Conservation (phyloP, 2,797 vertebrate genomes). For the Jordanella pulchra region DNA sequence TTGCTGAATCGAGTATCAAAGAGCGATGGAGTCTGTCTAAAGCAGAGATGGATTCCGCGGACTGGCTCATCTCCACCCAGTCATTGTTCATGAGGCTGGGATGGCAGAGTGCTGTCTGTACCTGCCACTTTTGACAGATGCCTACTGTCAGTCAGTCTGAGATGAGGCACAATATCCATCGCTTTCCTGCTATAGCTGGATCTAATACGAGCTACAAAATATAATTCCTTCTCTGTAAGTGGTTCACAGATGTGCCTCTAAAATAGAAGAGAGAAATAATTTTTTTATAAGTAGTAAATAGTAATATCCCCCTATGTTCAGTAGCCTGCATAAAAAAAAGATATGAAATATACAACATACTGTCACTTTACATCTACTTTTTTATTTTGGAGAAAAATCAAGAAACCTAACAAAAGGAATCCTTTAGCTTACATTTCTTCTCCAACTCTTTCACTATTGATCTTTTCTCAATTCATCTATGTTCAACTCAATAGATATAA, state of each 20-base stretch:
- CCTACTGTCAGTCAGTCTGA: slow-evolving; percentile 58
- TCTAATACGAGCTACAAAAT: slow-evolving; percentile 29
- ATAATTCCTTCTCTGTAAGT: slow-evolving; percentile 24
- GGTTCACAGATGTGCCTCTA: slow-evolving; percentile 12
- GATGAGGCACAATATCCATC: slow-evolving; percentile 45
- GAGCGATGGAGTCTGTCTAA: slow-evolving; percentile 66
- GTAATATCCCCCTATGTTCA: not conserved
- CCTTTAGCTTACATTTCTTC: too few relatives aligned
- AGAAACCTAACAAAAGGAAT: not conserved
- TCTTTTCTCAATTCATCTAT: too few relatives aligned
- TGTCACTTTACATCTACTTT: too few relatives aligned
- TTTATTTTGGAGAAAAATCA: too few relatives aligned
- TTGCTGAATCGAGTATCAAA: slow-evolving; percentile 42
- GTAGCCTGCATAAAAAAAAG: not conserved
- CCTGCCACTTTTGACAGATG: slow-evolving; percentile 69
- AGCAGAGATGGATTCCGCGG: slow-evolving; percentile 66
- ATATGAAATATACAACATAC: too few relatives aligned
- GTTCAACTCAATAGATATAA: not conserved
- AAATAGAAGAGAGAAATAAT: slow-evolving; percentile 13
- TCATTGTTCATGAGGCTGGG: slow-evolving; percentile 67
- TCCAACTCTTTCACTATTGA: not conserved
- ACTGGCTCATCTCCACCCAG: slow-evolving; percentile 58
- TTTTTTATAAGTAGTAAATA: not conserved
- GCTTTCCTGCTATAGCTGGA: slow-evolving; percentile 20
- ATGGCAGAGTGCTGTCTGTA: slow-evolving; percentile 72